Evolutionary conservation across 2,888 invertebrate species (phyloP), one percentile per base, ranked within the genome.

Genomic region (Lagria hirta): DNA sequence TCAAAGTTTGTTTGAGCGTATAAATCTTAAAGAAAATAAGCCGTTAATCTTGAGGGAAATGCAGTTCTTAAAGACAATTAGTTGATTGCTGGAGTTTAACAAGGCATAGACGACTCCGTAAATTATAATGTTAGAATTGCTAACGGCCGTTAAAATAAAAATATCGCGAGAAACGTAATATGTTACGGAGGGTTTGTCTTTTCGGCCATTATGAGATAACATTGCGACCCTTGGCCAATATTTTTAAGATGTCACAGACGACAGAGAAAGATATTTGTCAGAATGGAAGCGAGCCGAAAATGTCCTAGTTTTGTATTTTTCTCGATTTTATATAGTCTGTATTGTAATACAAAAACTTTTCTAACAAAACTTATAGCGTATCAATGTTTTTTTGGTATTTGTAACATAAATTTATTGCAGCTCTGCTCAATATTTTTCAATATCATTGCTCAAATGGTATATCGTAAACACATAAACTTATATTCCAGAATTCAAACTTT

Each of bases 61-160:
- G 41, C 41, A 41, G n/a, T n/a, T 27, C 33, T 33, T 32, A 20
- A 13, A 32, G 26, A 43, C 42, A 43, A 43, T 43, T 43, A 43
- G 42, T 35, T 43, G 42, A 43, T 43, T 43, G 35, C 28, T 23
- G 32, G 22, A 33, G 41, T 32, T 41, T 26, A 41, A 17, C 38
- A 15, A 30, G 22, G 42, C 42, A 40, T 32, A 35, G 21, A 21
- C 17, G 32, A 42, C 18, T 18, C 15, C 15, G 15, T 42, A 24
- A 28, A 29, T 27, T 35, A 41, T 41, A 20, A 41, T 11, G 30
- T 23, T 24, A 18, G 4, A 29, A 16, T 22, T 14, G 38, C 30
- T 22, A n/a, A 38, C 29, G 22, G 40, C 18, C 23, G 18, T 11
- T 11, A 11, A 23, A 40, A 30, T 24, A 30, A 40, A 40, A 40